These are phyloP conservation scores for Lycopodina hypogea DNA, from an alignment of 37 sponge, comb jelly and placozoan species.

Conservation along the genomic window DNA sequence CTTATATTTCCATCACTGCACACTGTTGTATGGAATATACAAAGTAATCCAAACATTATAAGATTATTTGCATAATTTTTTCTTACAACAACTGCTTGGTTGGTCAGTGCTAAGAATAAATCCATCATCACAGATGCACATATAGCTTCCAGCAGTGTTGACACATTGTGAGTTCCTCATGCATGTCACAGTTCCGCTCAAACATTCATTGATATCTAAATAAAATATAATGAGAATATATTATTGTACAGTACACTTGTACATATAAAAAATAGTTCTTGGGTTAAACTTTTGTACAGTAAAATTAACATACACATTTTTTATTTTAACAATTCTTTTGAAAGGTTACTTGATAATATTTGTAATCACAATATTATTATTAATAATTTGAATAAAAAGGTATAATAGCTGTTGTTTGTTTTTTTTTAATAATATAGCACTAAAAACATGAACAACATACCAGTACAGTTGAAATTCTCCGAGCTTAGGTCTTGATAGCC, in stretches of 20 bases:
- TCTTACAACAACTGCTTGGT: background rate
- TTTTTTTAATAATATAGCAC: background rate
- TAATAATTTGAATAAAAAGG: too few relatives aligned
- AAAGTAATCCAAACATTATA: background rate
- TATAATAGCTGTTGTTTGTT: background rate
- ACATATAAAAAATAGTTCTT: too few relatives aligned
- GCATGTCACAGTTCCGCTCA: background rate
- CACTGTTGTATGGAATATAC: background rate
- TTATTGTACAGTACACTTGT: too few relatives aligned
- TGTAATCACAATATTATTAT: too few relatives aligned
- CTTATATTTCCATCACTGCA: conserved; percentile 17
- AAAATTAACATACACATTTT: too few relatives aligned
- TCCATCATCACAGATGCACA: conserved; percentile 30
- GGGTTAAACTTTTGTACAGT: too few relatives aligned
- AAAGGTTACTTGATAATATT: too few relatives aligned
- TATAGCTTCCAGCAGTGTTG: conserved; percentile 37
- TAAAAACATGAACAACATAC: background rate
- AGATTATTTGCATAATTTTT: background rate
- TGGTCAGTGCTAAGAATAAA: conserved; percentile 24
- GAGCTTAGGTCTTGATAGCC: conserved; percentile 14
- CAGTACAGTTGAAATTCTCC: conserved; percentile 18
- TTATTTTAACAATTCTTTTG: too few relatives aligned
- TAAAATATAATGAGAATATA: background rate
- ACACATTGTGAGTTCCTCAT: conserved; percentile 12
- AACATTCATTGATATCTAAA: conserved; percentile 40